Percentiles rank a stretch among this genome's conserved stretches.
Conservation (phyloP, 2,797 vertebrate species). For the Morelia viridis region DNA sequence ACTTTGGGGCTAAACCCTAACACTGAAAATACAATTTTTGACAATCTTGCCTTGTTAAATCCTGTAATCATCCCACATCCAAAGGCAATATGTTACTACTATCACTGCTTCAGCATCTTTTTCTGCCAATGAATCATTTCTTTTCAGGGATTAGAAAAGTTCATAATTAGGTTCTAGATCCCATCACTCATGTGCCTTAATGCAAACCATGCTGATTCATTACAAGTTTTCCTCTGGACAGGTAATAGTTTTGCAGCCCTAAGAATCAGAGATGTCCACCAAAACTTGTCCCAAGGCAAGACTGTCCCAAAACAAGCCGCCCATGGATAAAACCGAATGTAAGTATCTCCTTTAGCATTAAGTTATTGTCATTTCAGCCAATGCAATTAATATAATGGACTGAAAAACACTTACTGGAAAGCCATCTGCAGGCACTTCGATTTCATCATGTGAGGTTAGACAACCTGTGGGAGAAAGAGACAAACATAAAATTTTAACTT, state of each 20-base stretch:
- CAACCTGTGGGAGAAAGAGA: constrained; percentile 77
- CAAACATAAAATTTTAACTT: background rate
- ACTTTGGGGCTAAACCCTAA: background rate
- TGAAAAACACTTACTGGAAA: constrained; percentile 83
- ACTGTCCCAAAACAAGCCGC: background rate
- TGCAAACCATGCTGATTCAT: background rate
- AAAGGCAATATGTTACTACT: background rate
- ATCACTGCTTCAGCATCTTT: background rate
- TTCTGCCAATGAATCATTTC: background rate
- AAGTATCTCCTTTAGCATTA: constrained; percentile 1
- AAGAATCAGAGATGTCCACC: background rate
- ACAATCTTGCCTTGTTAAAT: background rate
- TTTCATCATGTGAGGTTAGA: constrained; percentile 81
- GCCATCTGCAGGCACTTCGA: constrained; percentile 84
- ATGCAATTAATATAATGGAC: constrained; percentile 20
- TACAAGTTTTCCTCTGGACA: background rate
- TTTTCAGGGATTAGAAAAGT: background rate
- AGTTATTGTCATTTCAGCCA: constrained; percentile 1
- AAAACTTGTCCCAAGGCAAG: background rate
- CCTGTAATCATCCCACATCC: background rate
- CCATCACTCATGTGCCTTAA: background rate
- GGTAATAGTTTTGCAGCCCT: background rate
- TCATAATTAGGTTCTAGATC: background rate
- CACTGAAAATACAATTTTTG: background rate
- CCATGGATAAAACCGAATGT: background rate